A percentile compares a stretch with the other conserved stretches of the same genome.
These are phyloP conservation scores for Rhinatrema bivittatum DNA, from an alignment of 2,797 vertebrate species.

Conservation along the genomic window DNA sequence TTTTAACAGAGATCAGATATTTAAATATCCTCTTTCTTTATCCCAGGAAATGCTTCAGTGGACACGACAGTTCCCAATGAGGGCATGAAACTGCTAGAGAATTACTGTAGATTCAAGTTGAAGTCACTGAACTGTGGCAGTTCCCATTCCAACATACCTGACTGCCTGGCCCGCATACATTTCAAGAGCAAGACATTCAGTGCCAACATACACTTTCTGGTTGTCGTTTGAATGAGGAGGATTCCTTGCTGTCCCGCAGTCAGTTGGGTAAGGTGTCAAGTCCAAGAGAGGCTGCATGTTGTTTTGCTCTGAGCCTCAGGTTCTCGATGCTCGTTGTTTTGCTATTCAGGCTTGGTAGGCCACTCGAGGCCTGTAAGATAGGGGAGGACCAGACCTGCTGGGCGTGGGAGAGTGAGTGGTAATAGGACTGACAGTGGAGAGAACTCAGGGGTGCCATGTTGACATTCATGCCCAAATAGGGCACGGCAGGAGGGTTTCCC, in stretches of 20 bases:
- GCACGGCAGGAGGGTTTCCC: conserved; percentile 77
- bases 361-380: conserved; percentile 71
- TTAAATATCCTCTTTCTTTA: conserved; percentile 14
- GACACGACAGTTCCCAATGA: conserved; percentile 12
- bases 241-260: too few species aligned
- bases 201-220: background rate
- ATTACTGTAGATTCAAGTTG: background rate
- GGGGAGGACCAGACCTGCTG: conserved; percentile 94
- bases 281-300: conserved; percentile 91
- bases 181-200: background rate
- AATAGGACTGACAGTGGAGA: conserved; percentile 94
- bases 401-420: conserved; percentile 90
- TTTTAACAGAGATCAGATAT: too few species aligned
- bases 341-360: conserved; percentile 84
- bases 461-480: conserved; percentile 91
- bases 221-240: fast-evolving
- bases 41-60: background rate
- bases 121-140: conserved; percentile 20
- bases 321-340: conserved; percentile 98
- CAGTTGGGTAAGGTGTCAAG: conserved; percentile 91
- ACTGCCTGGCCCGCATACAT: background rate
- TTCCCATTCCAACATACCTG: conserved; percentile 7
- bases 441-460: conserved; percentile 88
- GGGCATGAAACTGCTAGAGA: background rate
- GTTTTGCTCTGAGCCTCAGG: conserved; percentile 90